Base-by-base conservation (phyloP, 2,113 vertebrate genomes). In the Grallaria varia region DNA sequence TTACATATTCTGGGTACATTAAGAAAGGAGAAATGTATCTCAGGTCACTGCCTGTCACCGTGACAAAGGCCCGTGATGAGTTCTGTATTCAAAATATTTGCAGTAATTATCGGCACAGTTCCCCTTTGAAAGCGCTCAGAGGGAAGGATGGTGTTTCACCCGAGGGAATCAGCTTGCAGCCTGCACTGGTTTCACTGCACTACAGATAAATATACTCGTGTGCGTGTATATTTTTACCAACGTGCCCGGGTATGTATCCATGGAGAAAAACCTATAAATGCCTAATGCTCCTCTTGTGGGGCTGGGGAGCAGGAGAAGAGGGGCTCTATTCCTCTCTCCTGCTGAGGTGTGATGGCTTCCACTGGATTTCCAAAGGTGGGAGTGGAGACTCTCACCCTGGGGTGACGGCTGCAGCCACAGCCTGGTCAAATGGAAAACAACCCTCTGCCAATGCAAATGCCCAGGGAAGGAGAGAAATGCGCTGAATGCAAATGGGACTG, bases 11-110 rank as follows among this genome's bases (percentile, higher is more conserved):
- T 0, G 21, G 69, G 88, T 92, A 42, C 92, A 20, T 89, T 89
- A 93, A 78, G 88, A 88, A 90, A 86, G 88, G 66, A 96, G 89
- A 90, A 93, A 89, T 4, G 88, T 87, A 88, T 93, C 95, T 90
- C 85, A 75, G 96, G 95, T 95, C 95, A 90, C 88, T 19, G 96
- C 93, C 95, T 95, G 96, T 96, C 96, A 95, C 86, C 4, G 4
- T 2, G 53, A 97, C 96, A 96, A 95, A 97, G 92, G 95, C 84
- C 90, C 37, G 3, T 42, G 88, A 96, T 82, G 96, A 96, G 96
- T 53, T 96, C 92, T 78, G 90, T 84, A 93, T 79, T 97, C 96
- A 97, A 96, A 97, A 97, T 96, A 96, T 96, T 96, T 97, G 96
- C 88, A 64, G 90, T 94, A 96, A 97, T 96, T 96, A 95, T 58